These are phyloP conservation scores for Cephus pygmeus DNA, from an alignment of 2,888 invertebrate species.

Conservation along the genomic window DNA sequence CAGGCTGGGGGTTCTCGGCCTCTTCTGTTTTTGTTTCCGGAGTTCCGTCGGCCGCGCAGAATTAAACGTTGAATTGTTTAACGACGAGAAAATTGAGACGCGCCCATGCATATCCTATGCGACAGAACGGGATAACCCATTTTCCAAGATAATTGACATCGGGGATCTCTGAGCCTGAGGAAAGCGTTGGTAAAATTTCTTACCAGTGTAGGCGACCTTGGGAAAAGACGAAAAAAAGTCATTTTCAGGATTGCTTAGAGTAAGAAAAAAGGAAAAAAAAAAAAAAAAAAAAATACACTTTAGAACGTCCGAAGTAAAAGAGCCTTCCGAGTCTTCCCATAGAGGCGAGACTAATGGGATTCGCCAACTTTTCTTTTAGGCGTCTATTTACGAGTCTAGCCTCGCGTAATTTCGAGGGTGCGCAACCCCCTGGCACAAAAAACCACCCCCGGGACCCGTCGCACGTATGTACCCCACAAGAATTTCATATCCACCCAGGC, in stretches of 20 bases:
- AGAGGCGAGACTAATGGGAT: background rate
- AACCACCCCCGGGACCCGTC: background rate
- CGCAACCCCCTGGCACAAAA: background rate
- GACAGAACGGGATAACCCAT: background rate
- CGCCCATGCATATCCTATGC: slow-evolving; percentile 28
- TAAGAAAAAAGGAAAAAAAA: no score
- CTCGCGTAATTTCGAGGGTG: background rate
- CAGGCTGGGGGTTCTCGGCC: slow-evolving; percentile 25
- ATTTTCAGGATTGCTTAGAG: background rate
- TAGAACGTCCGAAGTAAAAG: background rate
- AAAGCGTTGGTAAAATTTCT: background rate
- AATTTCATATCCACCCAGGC: background rate
- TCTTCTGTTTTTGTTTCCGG: slow-evolving; percentile 27
- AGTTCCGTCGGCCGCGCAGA: slow-evolving; percentile 31
- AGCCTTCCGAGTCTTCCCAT: background rate
- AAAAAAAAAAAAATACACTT: background rate
- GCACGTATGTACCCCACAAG: background rate
- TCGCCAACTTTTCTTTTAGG: background rate
- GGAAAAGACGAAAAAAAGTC: background rate
- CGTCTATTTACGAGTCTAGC: background rate
- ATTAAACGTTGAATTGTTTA: slow-evolving; percentile 52
- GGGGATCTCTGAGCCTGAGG: background rate
- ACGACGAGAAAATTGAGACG: slow-evolving; percentile 45
- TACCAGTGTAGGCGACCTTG: background rate
- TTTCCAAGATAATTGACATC: background rate